A percentile compares a stretch with the other conserved stretches of the same genome.
phyloP scores from a whole-genome alignment of 2,888 invertebrate genomes.

The Aphodius granarius region DNA sequence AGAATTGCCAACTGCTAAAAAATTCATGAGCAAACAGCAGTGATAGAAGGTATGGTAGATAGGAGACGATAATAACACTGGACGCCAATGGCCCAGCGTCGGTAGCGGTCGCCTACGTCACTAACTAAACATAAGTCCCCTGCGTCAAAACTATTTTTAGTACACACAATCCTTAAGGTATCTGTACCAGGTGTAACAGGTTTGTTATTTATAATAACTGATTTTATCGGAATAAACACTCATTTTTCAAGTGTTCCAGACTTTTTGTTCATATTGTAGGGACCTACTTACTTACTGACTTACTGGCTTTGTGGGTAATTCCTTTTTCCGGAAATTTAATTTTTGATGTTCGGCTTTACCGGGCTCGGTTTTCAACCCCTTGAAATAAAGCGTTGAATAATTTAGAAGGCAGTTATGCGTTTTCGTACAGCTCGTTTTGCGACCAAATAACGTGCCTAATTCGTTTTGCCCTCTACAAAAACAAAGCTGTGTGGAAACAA shows the following conservation, averaged over 20 bases:
- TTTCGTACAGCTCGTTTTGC: neutral
- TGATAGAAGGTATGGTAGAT: neutral
- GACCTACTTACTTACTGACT: too few relatives aligned
- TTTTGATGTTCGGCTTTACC: neutral
- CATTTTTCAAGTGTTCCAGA: too few relatives aligned
- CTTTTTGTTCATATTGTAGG: too few relatives aligned
- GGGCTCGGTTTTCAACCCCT: neutral
- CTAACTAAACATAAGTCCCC: too few relatives aligned
- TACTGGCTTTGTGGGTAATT: neutral
- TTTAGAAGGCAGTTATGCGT: neutral
- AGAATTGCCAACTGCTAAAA: neutral
- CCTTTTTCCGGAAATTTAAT: neutral
- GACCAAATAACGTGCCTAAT: neutral
- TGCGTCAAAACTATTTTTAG: too few relatives aligned
- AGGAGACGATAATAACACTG: neutral
- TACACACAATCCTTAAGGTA: too few relatives aligned
- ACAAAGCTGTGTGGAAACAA: neutral
- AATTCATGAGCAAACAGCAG: neutral
- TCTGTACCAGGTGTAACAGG: too few relatives aligned
- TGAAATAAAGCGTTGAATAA: neutral
- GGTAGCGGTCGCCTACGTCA: too few relatives aligned
- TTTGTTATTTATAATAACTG: too few relatives aligned
- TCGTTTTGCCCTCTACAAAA: too few relatives aligned
- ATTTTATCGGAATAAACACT: neutral
- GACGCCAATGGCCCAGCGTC: neutral